Evolutionary conservation across 2,113 vertebrate genomes (phyloP).

Genomic region (Campylomormyrus numenius): DNA sequence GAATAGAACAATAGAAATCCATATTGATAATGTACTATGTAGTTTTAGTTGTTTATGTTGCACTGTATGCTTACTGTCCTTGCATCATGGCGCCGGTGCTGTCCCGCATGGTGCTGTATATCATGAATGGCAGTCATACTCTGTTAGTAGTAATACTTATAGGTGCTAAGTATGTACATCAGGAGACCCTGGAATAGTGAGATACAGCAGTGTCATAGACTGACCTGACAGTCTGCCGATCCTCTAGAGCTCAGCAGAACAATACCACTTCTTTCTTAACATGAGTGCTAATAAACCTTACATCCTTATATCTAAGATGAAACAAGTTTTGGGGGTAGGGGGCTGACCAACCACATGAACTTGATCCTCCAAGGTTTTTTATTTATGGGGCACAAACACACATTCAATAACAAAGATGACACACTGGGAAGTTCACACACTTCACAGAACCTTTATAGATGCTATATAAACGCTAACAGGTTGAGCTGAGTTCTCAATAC

Average conservation of each 20-base stretch:
- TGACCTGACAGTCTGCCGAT: background rate
- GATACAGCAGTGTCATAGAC: background rate
- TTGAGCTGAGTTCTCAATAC: background rate
- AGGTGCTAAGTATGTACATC: background rate
- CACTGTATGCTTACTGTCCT: background rate
- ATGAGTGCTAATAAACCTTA: background rate
- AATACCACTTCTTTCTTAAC: background rate
- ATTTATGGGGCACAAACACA: background rate
- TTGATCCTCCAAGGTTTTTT: background rate
- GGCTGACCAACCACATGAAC: background rate
- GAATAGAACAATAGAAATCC: background rate
- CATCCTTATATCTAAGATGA: background rate
- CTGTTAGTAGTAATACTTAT: background rate
- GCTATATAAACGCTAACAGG: background rate
- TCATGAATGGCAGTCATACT: background rate
- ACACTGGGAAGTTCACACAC: background rate
- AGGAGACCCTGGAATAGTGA: background rate
- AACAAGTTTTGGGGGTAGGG: background rate
- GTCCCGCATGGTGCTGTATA: background rate
- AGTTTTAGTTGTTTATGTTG: background rate
- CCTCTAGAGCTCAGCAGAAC: background rate
- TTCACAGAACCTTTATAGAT: background rate
- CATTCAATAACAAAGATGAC: background rate
- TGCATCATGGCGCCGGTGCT: background rate
- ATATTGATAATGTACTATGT: background rate